Evolutionary conservation across 2,888 invertebrate genomes (phyloP).

Genomic region (Amiota mariae): DNA sequence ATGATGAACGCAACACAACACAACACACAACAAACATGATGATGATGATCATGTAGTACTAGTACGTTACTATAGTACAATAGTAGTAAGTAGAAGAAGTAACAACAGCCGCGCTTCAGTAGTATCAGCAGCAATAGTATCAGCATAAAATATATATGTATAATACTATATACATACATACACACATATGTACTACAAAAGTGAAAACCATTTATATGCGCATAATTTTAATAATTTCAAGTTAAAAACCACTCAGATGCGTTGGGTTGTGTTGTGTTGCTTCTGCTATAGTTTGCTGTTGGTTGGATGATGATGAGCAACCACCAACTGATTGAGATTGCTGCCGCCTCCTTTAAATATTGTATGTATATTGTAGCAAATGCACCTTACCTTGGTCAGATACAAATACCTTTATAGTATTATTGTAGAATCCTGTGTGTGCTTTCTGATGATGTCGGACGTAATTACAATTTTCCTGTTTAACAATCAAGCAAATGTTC

Average conservation of each 20-base stretch:
- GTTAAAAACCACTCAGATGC: slow-evolving; percentile 22
- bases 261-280: neutral
- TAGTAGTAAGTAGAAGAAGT: neutral
- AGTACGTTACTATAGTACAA: too few species aligned
- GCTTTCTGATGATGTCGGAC: slow-evolving; percentile 22
- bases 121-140: too few species aligned
- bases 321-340: too few species aligned
- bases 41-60: too few species aligned
- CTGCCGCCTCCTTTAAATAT: too few species aligned
- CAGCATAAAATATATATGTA: too few species aligned
- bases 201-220: slow-evolving; percentile 34
- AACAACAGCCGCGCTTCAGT: neutral
- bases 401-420: too few species aligned
- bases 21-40: neutral
- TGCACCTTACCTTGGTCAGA: neutral
- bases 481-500: slow-evolving; percentile 11
- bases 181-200: slow-evolving; percentile 1
- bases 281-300: neutral
- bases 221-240: slow-evolving; percentile 32
- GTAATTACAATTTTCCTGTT: slow-evolving; percentile 40
- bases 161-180: too few species aligned
- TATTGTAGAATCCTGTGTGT: slow-evolving; percentile 4
- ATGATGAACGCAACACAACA: neutral
- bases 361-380: too few species aligned
- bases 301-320: too few species aligned